phyloP scores from a whole-genome alignment of 2,113 vertebrate species.

The Arvicanthis niloticus region DNA sequence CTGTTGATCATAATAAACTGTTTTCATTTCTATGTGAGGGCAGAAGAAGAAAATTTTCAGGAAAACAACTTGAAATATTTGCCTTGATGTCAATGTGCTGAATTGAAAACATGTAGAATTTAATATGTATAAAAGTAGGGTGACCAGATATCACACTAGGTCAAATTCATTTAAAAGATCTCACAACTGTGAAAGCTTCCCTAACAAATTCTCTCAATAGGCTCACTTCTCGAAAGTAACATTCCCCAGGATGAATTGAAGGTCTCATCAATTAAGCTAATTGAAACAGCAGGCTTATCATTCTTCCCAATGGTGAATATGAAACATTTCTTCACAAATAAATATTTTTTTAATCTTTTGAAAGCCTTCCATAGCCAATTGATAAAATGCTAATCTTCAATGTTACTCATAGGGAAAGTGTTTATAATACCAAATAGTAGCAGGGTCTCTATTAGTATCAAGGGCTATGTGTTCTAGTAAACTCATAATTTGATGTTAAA shows the following conservation, averaged over 20 bases:
- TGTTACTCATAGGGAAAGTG: background rate
- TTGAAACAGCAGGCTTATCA: constrained; percentile 75
- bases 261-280: constrained; percentile 83
- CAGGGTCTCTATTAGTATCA: background rate
- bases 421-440: constrained; percentile 1
- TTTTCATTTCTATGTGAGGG: background rate
- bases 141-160: background rate
- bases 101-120: background rate
- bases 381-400: background rate
- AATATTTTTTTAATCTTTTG: constrained; percentile 65
- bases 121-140: constrained; percentile 1
- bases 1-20: background rate
- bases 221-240: constrained; percentile 78
- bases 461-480: background rate
- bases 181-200: constrained; percentile 65
- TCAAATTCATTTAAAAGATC: constrained; percentile 56
- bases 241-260: constrained; percentile 55
- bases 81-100: background rate
- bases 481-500: constrained; percentile 19
- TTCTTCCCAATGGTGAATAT: constrained; percentile 63
- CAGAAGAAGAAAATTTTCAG: background rate
- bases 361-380: constrained; percentile 40
- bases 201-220: constrained; percentile 76
- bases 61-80: background rate
- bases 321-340: constrained; percentile 72